These are phyloP conservation scores for Phasianus colchicus DNA, from an alignment of 2,113 vertebrate species.

Conservation along the genomic window DNA sequence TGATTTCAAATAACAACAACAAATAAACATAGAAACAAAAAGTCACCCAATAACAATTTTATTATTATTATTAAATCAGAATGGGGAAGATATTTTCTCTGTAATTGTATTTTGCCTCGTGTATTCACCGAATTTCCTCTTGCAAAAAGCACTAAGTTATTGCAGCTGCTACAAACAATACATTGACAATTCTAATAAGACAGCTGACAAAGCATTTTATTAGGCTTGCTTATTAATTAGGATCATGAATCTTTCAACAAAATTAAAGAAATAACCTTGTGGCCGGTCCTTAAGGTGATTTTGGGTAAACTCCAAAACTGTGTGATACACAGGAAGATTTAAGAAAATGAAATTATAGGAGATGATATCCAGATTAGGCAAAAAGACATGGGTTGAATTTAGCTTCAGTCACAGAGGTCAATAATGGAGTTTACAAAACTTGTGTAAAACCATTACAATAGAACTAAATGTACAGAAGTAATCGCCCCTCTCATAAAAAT, in stretches of 20 bases:
- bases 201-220: neutral
- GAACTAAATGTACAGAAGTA: neutral
- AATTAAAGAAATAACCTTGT: neutral
- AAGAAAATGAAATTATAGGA: neutral
- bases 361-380: neutral
- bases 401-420: neutral
- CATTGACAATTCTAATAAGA: neutral
- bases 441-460: fast-evolving
- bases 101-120: neutral
- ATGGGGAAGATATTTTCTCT: neutral
- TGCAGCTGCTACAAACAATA: neutral
- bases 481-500: neutral
- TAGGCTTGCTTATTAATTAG: neutral
- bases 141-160: neutral
- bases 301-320: neutral
- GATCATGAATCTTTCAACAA: neutral
- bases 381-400: neutral
- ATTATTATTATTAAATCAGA: neutral
- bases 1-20: neutral
- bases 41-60: neutral
- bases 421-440: neutral
- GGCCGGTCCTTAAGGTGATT: neutral
- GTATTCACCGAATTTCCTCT: neutral
- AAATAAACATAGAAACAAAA: neutral
- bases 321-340: neutral